phyloP scores from a whole-genome alignment of 2,797 vertebrate genomes.

The Intellagama lesueurii region DNA sequence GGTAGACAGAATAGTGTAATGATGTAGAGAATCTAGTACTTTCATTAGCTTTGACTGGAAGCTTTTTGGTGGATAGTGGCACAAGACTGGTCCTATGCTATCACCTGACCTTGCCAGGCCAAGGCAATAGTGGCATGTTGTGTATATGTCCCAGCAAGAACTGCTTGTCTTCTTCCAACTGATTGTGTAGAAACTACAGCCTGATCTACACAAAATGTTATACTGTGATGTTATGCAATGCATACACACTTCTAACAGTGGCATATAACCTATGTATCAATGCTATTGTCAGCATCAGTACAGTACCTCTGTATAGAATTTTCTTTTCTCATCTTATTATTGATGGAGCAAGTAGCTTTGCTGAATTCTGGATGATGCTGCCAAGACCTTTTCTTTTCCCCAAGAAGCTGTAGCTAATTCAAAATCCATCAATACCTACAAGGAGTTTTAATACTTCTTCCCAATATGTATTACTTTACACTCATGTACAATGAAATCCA shows the following conservation, averaged over 20 bases:
- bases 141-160: background rate
- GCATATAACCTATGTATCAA: background rate
- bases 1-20: too few species aligned
- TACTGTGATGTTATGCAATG: background rate
- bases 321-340: conserved; percentile 30
- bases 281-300: conserved; percentile 40
- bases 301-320: background rate
- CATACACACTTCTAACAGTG: background rate
- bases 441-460: conserved; percentile 56
- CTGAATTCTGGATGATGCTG: conserved; percentile 54
- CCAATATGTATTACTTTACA: conserved; percentile 48
- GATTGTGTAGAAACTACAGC: background rate
- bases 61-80: too few species aligned
- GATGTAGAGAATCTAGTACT: too few species aligned
- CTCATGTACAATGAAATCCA: conserved; percentile 54
- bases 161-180: background rate
- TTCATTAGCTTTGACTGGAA: too few species aligned
- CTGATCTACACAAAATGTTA: background rate
- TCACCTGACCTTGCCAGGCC: background rate
- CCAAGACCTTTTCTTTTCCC: conserved; percentile 31
- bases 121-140: background rate
- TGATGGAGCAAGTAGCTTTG: conserved; percentile 42
- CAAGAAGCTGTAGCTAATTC: conserved; percentile 60
- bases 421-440: conserved; percentile 39
- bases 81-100: too few species aligned